Percentiles rank a stretch among this genome's conserved stretches.
phyloP scores from a whole-genome alignment of 2,888 invertebrate genomes.

The Allophyes oxyacanthae region DNA sequence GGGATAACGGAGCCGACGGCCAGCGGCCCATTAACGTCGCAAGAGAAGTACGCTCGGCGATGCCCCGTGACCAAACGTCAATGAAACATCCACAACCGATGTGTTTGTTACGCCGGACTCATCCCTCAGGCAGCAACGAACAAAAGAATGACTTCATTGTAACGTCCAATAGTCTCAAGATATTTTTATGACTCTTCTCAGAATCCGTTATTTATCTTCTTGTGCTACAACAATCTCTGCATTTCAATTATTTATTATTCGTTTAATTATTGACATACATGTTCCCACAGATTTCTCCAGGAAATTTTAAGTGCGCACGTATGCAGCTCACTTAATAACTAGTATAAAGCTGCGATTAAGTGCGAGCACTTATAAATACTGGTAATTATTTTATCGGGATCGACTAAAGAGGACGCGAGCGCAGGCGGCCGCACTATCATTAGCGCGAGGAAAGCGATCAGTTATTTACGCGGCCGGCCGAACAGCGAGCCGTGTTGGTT shows the following conservation, averaged over 20 bases:
- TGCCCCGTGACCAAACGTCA: conserved; percentile 88
- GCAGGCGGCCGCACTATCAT: conserved; percentile 84
- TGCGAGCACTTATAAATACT: conserved; percentile 83
- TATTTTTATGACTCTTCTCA: conserved; percentile 75
- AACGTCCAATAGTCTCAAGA: conserved; percentile 68
- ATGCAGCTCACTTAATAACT: conserved; percentile 71
- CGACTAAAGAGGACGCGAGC: conserved; percentile 82
- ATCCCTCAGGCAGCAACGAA: conserved; percentile 79
- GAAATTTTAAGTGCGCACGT: conserved; percentile 73
- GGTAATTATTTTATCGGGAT: conserved; percentile 86
- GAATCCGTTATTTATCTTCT: conserved; percentile 58
- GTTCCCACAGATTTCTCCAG: conserved; percentile 76
- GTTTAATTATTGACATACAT: conserved; percentile 71
- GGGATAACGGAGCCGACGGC: conserved; percentile 87
- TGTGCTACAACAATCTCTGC: conserved; percentile 41
- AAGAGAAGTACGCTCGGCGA: conserved; percentile 71
- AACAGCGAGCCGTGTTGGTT: conserved; percentile 81
- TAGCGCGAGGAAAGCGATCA: conserved; percentile 86
- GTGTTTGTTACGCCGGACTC: conserved; percentile 71
- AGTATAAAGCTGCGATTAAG: conserved; percentile 79
- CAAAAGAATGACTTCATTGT: conserved; percentile 87
- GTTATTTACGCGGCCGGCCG: conserved; percentile 83
- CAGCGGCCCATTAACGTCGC: conserved; percentile 77
- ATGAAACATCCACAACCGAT: conserved; percentile 76
- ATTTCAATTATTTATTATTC: conserved; percentile 68